Evolutionary conservation across 2,888 invertebrate genomes (phyloP), one percentile per base, ranked within the genome.

Genomic region (Orthosia gracilis): DNA sequence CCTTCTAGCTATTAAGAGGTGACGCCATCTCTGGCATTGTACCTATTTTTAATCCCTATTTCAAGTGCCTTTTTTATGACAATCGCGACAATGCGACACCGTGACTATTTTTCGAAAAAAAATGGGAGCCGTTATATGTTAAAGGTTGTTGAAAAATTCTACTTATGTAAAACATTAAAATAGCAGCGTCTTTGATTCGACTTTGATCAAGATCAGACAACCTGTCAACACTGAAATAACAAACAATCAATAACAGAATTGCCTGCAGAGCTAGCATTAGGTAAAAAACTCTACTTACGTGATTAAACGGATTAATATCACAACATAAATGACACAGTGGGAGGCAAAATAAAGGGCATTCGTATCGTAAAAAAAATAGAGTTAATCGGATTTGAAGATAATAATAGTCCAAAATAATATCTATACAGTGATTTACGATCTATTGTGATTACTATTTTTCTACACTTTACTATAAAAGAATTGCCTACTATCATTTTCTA

Each of bases 251-350:
- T 61, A 67, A 73, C 49, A 55, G 57, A 75, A 78, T 65, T 23
- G n/a, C 63, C 50, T 40, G 23, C 59, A 80, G 54, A 72, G 40
- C 31, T 52, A 61, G 57, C 61, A 67, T 82, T 79, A 78, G 49
- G 64, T 69, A 76, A 68, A 80, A 78, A 84, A 73, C 82, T 80
- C 86, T 85, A 88, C 86, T 89, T 75, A 82, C 76, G 67, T 84
- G 86, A 90, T 90, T 90, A 91, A 89, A 86, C 74, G 87, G 85
- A 88, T 90, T 91, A 85, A 83, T 76, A 76, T 75, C 72, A 75
- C 31, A 61, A 57, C 61, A 80, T 78, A 73, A 79, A 77, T 69
- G 55, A 47, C 85, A 59, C 78, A 71, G 64, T 31, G 59, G 85
- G 80, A 49, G 78, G 67, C 31, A 61, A 17, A 61, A 45, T 3